These are phyloP conservation scores for Lypha dubia DNA, from an alignment of 2,888 invertebrate species.

Conservation along the genomic window DNA sequence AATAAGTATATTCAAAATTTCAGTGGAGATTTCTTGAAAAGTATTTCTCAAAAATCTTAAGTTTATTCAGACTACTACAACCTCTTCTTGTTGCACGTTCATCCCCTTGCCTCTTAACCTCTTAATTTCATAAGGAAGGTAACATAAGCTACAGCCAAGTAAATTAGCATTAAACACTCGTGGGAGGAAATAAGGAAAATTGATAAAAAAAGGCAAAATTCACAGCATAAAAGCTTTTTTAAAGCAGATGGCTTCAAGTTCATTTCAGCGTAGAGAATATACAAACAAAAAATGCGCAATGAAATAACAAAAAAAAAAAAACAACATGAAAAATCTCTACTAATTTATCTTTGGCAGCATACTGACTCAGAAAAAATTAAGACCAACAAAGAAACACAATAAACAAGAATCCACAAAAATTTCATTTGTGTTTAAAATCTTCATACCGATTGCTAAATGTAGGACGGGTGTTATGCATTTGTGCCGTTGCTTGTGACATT, in stretches of 20 bases:
- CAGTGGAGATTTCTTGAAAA: background rate
- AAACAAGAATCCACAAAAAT: background rate
- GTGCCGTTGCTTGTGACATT: background rate
- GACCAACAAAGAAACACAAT: background rate
- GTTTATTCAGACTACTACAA: background rate
- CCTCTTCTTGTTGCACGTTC: background rate
- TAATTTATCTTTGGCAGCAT: conserved; percentile 62
- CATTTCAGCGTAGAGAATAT: conserved; percentile 60
- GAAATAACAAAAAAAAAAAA: conserved; percentile 47
- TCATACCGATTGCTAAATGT: background rate
- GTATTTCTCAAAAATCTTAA: background rate
- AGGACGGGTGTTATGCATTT: background rate
- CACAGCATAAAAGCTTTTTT: conserved; percentile 49
- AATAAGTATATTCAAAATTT: background rate
- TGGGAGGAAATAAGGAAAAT: conserved; percentile 17
- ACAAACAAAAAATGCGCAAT: conserved; percentile 22
- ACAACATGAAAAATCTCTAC: conserved; percentile 53
- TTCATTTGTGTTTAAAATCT: background rate
- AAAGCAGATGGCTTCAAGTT: conserved; percentile 64
- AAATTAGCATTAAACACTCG: conserved; percentile 65
- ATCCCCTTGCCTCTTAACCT: background rate
- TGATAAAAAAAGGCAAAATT: conserved; percentile 35
- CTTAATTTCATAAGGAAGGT: no score
- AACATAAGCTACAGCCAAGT: conserved; percentile 35
- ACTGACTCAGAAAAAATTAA: background rate